Evolutionary conservation across 2,113 vertebrate genomes (phyloP).

Genomic region (Bagarius yarrelli): DNA sequence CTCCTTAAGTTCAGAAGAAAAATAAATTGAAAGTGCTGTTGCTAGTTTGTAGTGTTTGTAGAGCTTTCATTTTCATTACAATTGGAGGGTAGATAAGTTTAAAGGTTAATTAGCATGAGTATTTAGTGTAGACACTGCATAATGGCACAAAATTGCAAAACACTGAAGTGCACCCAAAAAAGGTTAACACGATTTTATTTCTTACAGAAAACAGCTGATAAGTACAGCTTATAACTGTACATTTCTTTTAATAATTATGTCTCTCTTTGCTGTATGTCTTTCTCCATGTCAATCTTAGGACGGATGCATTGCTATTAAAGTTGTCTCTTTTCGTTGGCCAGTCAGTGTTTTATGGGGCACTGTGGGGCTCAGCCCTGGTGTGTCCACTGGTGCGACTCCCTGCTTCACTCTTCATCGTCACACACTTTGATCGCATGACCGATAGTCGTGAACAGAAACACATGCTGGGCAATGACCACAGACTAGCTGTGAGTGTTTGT

Average conservation of each 20-base stretch:
- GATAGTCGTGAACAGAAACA: slow-evolving; percentile 76
- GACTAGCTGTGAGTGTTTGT: slow-evolving; percentile 78
- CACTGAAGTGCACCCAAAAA: too few species aligned
- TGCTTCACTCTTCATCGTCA: slow-evolving; percentile 86
- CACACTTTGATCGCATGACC: slow-evolving; percentile 80
- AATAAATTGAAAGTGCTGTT: background rate
- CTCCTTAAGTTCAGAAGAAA: background rate
- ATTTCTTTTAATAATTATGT: too few species aligned
- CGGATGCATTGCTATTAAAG: slow-evolving; percentile 83
- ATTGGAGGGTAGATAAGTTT: background rate
- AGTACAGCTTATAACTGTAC: too few species aligned
- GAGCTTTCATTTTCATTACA: too few species aligned
- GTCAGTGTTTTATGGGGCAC: slow-evolving; percentile 83
- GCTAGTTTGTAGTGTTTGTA: too few species aligned
- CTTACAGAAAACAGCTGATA: too few species aligned
- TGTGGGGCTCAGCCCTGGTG: slow-evolving; percentile 87
- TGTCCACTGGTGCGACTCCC: slow-evolving; percentile 84
- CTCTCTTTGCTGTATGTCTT: background rate
- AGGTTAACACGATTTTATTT: too few species aligned
- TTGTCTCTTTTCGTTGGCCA: slow-evolving; percentile 85
- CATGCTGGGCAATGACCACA: slow-evolving; percentile 84
- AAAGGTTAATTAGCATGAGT: too few species aligned
- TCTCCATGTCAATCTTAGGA: slow-evolving; percentile 68
- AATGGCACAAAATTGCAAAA: too few species aligned
- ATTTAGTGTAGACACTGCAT: too few species aligned